A percentile compares a stretch with the other conserved stretches of the same genome.
phyloP scores from a whole-genome alignment of 1,140 invertebrate species.

The Pseudomyrmex dendroicus region DNA sequence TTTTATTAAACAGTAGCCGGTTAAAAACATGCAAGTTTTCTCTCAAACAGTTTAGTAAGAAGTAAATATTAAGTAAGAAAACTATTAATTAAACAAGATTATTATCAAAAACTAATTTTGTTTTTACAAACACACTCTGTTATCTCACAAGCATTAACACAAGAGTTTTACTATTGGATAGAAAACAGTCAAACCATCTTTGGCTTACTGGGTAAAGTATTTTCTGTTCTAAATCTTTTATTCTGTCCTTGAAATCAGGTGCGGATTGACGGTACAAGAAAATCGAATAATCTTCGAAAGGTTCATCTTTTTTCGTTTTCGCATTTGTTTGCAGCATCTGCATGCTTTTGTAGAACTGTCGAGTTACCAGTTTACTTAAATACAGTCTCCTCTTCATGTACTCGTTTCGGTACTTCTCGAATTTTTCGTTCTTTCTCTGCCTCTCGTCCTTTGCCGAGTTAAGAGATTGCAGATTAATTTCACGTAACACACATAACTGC shows the following conservation, averaged over 20 bases:
- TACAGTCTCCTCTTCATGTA: constrained; percentile 88
- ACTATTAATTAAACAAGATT: too few relatives aligned
- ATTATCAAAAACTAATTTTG: too few relatives aligned
- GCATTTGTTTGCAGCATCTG: constrained; percentile 90
- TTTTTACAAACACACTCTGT: constrained; percentile 1
- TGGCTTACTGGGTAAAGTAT: constrained; percentile 90
- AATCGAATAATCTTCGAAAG: constrained; percentile 91
- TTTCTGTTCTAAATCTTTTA: constrained; percentile 92
- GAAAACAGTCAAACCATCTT: constrained; percentile 32
- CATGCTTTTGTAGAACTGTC: constrained; percentile 92
- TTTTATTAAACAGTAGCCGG: too few relatives aligned
- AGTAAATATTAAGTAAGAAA: too few relatives aligned
- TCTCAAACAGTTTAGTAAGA: too few relatives aligned
- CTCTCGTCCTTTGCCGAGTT: constrained; percentile 87
- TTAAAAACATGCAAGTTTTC: too few relatives aligned
- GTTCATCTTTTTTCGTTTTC: constrained; percentile 86
- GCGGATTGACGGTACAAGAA: constrained; percentile 91
- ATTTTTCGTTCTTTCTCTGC: constrained; percentile 88
- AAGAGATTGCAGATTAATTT: constrained; percentile 65
- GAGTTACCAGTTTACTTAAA: constrained; percentile 88
- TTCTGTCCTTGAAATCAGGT: constrained; percentile 90
- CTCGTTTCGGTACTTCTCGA: constrained; percentile 88
- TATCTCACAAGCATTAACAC: not conserved
- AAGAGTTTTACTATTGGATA: not conserved
- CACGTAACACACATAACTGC: not conserved